Evolutionary conservation across 2,888 invertebrate species (phyloP), one percentile per base, ranked within the genome.

Genomic region (Dinocampus coccinellae): DNA sequence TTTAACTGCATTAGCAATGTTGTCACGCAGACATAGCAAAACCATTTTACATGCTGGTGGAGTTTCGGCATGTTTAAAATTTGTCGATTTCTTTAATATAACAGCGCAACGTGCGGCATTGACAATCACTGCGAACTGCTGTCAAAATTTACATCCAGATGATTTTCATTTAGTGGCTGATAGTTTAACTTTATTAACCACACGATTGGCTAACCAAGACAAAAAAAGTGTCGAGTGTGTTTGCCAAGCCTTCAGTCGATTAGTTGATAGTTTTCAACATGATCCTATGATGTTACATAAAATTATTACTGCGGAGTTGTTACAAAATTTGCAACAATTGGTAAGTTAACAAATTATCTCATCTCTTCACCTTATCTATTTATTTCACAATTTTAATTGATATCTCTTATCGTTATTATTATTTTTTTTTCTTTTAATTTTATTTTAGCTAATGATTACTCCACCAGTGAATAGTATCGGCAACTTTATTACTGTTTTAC

Each of bases 151-250:
- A 81, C 95, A 95, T 53, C 90, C 93, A 0, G 98, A 98, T 82
- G 99, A 99, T 89, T 99, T 99, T 88, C 95, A 95, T 83, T 93
- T 96, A 81, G 95, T 98, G 29, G 91, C 93, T 73, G 97, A 97
- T 75, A 97, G 97, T 22, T 89, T 99, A 77, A 92, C 95, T 13
- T 89, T 97, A 66, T 90, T 99, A 66, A 97, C 97, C 61, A 93
- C 87, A 75, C 91, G 94, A 83, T 88, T 95, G 63, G 92, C 94
- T 0, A 94, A 94, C 85, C 94, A 97, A 89, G 99, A 99, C 88
- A 99, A 99, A 88, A 98, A 98, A 85, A 97, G 97, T 72, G 97
- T 99, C 53, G 99, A 99, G 86, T 97, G 96, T 84, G 97, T 98
- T 13, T 99, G 99, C 83, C 91, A 97, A 77, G 97, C 98, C 24